These are phyloP conservation scores for Spermophilus dauricus DNA, from an alignment of 2,113 vertebrate species.

Conservation along the genomic window DNA sequence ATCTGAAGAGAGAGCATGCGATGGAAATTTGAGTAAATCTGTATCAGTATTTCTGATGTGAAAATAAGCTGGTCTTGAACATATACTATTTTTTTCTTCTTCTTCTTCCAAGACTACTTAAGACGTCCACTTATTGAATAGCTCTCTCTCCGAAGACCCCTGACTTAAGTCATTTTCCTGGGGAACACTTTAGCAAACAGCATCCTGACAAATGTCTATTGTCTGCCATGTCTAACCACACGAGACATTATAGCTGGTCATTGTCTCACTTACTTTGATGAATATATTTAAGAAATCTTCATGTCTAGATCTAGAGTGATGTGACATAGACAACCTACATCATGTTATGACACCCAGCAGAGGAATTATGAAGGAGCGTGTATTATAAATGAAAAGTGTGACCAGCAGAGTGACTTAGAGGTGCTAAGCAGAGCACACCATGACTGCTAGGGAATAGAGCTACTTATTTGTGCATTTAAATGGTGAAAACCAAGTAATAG, in stretches of 20 bases:
- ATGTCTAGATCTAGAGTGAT: not conserved
- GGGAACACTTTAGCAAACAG: not conserved
- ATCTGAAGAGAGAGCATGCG: not conserved
- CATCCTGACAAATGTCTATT: not conserved
- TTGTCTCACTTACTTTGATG: not conserved
- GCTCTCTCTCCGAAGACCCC: not conserved
- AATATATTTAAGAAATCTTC: no score
- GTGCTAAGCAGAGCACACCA: not conserved
- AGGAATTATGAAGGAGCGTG: not conserved
- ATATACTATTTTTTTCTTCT: not conserved
- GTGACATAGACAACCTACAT: not conserved
- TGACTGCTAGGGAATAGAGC: not conserved
- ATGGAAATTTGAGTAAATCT: not conserved
- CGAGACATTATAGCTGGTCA: not conserved
- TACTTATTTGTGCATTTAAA: not conserved
- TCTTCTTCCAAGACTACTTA: not conserved
- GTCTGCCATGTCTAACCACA: no score
- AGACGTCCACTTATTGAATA: not conserved
- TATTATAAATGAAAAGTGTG: not conserved
- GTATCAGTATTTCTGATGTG: not conserved
- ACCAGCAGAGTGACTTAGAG: not conserved
- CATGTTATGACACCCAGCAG: not conserved
- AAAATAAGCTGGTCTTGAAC: not conserved
- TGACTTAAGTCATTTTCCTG: conserved; percentile 20
- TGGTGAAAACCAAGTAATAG: conserved; percentile 9